phyloP scores from a whole-genome alignment of 2,888 invertebrate species.

The Dynastes tityus region DNA sequence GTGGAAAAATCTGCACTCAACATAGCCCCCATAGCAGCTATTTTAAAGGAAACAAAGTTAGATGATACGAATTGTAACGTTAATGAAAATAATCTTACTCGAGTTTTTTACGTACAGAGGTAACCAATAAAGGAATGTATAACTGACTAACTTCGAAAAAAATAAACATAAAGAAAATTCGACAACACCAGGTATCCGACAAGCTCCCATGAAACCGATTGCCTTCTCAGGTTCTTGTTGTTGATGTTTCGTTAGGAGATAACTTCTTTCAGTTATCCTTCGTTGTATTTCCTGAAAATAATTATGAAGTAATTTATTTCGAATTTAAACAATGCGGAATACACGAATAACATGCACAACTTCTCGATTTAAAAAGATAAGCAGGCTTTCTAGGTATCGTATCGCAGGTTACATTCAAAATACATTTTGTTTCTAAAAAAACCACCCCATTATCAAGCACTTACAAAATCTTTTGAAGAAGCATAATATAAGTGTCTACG shows the following conservation, averaged over 20 bases:
- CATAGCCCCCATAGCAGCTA: conserved; percentile 80
- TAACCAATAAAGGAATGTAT: conserved; percentile 97
- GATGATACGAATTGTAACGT: neutral
- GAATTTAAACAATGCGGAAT: neutral
- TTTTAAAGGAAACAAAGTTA: neutral
- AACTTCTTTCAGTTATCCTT: conserved; percentile 63
- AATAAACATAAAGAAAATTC: conserved; percentile 95
- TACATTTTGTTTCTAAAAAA: neutral
- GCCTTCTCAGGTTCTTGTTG: conserved; percentile 71
- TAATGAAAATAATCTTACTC: conserved; percentile 75
- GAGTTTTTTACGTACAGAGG: conserved; percentile 90
- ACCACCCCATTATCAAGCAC: conserved; percentile 58
- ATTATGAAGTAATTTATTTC: neutral
- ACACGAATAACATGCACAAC: neutral
- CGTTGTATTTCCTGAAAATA: conserved; percentile 66
- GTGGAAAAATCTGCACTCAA: conserved; percentile 85
- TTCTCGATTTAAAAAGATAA: no score
- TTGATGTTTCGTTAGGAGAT: conserved; percentile 59
- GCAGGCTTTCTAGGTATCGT: neutral
- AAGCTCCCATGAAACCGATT: conserved; percentile 84
- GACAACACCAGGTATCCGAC: conserved; percentile 91
- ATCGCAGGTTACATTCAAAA: conserved; percentile 2
- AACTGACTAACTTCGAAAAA: conserved; percentile 96
- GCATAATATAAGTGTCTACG: conserved; percentile 33
- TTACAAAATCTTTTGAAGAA: conserved; percentile 63